phyloP scores from a whole-genome alignment of 1,140 invertebrate species.

The Heliconius hermathena region DNA sequence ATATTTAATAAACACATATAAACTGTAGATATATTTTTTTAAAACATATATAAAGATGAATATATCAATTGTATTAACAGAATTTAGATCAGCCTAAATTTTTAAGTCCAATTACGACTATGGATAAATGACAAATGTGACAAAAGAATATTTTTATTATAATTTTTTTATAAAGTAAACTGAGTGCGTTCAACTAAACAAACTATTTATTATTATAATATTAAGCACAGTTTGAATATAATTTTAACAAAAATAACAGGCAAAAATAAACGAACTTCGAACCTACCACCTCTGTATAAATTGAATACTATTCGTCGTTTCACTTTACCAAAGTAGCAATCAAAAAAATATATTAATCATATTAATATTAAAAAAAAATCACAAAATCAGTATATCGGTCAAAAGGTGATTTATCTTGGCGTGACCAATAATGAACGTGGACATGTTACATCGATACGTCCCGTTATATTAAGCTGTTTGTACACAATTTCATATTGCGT shows the following conservation, averaged over 20 bases:
- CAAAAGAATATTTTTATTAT: no score
- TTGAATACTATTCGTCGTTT: not conserved
- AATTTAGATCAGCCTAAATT: no score
- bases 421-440: constrained; percentile 47
- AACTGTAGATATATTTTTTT: no score
- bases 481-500: constrained; percentile 10
- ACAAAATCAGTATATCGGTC: constrained; percentile 32
- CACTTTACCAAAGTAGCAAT: not conserved
- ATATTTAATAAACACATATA: not conserved
- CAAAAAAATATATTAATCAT: not conserved
- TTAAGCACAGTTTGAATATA: no score
- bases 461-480: constrained; percentile 52
- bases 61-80: no score
- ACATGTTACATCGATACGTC: constrained; percentile 49
- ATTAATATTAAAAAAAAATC: constrained; percentile 16
- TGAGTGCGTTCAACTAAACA: no score
- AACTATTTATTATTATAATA: not conserved
- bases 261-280: not conserved
- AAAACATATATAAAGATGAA: no score
- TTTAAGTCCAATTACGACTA: no score
- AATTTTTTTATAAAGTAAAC: no score
- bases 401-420: constrained; percentile 49
- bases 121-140: no score
- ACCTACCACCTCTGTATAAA: not conserved
- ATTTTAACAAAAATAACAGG: not conserved